Base-by-base conservation (phyloP, 2,797 vertebrate species). In the Aulostomus chinensis region DNA sequence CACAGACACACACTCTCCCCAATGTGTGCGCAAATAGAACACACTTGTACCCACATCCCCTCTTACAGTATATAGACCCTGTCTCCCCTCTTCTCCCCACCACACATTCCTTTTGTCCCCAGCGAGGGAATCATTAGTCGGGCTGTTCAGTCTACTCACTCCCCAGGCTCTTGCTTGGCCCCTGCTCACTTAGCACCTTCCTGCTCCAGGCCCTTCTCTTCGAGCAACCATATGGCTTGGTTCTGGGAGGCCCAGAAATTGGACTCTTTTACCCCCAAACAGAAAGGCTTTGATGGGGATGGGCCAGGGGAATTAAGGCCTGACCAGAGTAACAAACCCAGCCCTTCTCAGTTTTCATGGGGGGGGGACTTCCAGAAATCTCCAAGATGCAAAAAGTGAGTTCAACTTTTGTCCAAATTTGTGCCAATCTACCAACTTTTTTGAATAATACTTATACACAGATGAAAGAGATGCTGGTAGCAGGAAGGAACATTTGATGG, bases 241-340 rank as follows among this genome's bases (percentile, higher is more conserved):
- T 62, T 70, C 68, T 60, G 57, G 75, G 72, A 78, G 81, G 73
- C 78, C 73, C 49, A 75, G 71, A 80, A 84, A 85, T 67, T 45
- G 24, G 65, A 79, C 32, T 73, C 71, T 65, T 58, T 65, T 34
- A 58, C 71, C 38, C 78, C 45, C 34, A 73, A 79, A 86, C 77
- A 84, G 78, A 67, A 74, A 73, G 59, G 49, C 71, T 88, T 88
- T 86, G 83, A 89, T 85, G 63, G 85, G 63, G 55, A 46, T 45
- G 42, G 62, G 54, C 48, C 68, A 66, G 32, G 62, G 75, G 65
- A 79, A 46, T 47, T 56, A 75, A 73, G 65, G 55, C 48, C 68
- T 39, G 58, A 64, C 64, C 54, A 41, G 71, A 73, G 74, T 36
- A 29, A 55, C 67, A 73, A 73, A 56, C 65, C 63, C 52, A 49